These are phyloP conservation scores for Drosophila murphyi DNA, from an alignment of 1,140 invertebrate species.

Conservation along the genomic window DNA sequence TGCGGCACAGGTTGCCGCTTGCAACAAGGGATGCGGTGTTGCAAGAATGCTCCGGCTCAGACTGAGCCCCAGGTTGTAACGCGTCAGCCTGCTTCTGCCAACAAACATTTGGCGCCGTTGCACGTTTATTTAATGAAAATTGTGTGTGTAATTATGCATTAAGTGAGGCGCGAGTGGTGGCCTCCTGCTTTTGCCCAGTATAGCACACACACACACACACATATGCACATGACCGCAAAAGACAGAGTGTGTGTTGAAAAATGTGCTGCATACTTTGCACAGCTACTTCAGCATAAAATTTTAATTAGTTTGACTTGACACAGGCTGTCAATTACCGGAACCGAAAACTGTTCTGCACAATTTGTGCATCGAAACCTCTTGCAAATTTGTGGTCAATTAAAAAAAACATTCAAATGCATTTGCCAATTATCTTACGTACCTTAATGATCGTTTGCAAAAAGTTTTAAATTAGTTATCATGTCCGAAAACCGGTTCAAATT, in stretches of 20 bases:
- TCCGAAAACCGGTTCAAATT: not conserved
- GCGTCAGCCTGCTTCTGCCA: constrained; percentile 40
- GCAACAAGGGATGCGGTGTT: constrained; percentile 33
- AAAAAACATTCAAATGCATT: constrained; percentile 19
- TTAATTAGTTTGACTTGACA: constrained; percentile 72
- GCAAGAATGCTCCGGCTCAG: constrained; percentile 29
- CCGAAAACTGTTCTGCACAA: constrained; percentile 25
- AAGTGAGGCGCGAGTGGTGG: constrained; percentile 49
- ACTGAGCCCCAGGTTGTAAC: constrained; percentile 17
- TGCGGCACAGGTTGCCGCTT: constrained; percentile 20
- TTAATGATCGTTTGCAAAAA: not conserved
- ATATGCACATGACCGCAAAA: not conserved
- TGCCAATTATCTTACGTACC: not conserved
- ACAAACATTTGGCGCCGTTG: constrained; percentile 71
- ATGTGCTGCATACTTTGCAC: constrained; percentile 58
- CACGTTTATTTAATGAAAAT: constrained; percentile 76
- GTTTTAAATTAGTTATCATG: not conserved
- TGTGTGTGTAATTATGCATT: constrained; percentile 82
- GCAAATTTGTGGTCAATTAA: constrained; percentile 59
- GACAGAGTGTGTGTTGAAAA: constrained; percentile 38
- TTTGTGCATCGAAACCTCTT: constrained; percentile 21
- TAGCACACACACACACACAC: constrained; percentile 7
- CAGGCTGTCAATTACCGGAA: constrained; percentile 39
- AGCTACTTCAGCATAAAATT: constrained; percentile 69
- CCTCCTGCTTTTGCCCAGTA: constrained; percentile 28